phyloP scores from a whole-genome alignment of 2,888 invertebrate species.

The Hololepta plana region DNA sequence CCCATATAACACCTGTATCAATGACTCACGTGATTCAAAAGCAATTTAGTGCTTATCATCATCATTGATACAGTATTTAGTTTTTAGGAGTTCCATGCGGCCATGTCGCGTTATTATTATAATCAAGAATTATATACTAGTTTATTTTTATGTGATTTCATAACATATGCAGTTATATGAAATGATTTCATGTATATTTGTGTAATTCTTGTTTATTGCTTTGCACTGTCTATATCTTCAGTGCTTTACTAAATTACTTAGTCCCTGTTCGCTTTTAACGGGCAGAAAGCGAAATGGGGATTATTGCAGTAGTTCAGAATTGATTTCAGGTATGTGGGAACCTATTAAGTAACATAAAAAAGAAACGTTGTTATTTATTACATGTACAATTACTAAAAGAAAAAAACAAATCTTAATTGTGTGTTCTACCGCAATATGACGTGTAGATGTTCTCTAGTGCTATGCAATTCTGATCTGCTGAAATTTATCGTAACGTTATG shows the following conservation, averaged over 20 bases:
- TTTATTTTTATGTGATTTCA: constrained; percentile 25
- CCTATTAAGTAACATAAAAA: constrained; percentile 4
- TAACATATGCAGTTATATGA: constrained; percentile 21
- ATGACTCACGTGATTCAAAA: constrained; percentile 12
- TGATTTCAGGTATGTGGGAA: constrained; percentile 16
- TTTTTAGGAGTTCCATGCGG: constrained; percentile 23
- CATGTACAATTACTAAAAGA: too few species aligned
- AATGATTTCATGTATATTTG: constrained; percentile 25
- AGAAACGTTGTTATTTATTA: too few species aligned
- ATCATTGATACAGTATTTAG: constrained; percentile 18
- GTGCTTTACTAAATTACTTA: constrained; percentile 17
- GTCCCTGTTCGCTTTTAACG: constrained; percentile 25
- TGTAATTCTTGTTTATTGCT: constrained; percentile 26
- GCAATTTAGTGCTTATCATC: constrained; percentile 6
- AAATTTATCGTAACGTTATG: constrained; percentile 18
- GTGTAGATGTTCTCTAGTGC: constrained; percentile 19
- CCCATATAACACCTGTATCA: constrained; percentile 21
- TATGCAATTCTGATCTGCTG: constrained; percentile 27
- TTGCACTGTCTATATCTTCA: constrained; percentile 19
- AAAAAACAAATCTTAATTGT: too few species aligned
- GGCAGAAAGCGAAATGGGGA: constrained; percentile 26
- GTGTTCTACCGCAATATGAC: too few species aligned
- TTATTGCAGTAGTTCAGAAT: constrained; percentile 26
- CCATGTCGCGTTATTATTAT: constrained; percentile 22
- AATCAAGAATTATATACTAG: constrained; percentile 22